Evolutionary conservation across 2,888 invertebrate species (phyloP), one percentile per base, ranked within the genome.

Genomic region (Drosophila antonietae): DNA sequence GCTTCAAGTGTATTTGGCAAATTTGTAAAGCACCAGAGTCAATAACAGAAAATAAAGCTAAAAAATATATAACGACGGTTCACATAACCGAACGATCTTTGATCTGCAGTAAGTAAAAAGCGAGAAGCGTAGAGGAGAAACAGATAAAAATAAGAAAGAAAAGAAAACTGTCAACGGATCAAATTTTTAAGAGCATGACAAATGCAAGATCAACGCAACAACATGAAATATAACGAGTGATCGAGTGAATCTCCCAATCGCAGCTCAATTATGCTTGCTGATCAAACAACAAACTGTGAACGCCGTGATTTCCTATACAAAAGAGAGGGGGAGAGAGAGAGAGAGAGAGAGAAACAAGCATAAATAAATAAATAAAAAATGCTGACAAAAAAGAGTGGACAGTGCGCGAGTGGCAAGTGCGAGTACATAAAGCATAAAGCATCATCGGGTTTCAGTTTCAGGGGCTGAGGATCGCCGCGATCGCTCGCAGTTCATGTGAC

Each of bases 131-230:
- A n/a, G 43, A 51, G 18, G 28, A 20, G 35, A 46, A 23, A 28
- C 20, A 49, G 33, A 55, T 23, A 35, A 59, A 51, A 47, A 35
- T 33, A 9, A 28, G 28, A 28, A 12, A 7, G 15, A 39, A 51
- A 33, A 20, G 20, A 20, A 76, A 79, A 78, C 84, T 89, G 88
- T 90, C 90, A 91, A 89, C 83, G 84, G 88, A 89, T 91, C 89
- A 90, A 81, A 83, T 83, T 83, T 83, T 78, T 80, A 82, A 75
- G 75, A 78, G 75, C 71, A 78, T 80, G 75, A 80, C 75, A 78
- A 75, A 81, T 78, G 81, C 66, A 79, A 77, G 80, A 77, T 76
- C 76, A 72, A 76, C 64, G 67, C 67, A 65, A 33, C 63, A 62
- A 49, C 43, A 64, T 44, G 52, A 52, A 63, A 55, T 47, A 65